These are phyloP conservation scores for Myotis vivesi DNA, from an alignment of 2,797 vertebrate genomes.

Conservation along the genomic window DNA sequence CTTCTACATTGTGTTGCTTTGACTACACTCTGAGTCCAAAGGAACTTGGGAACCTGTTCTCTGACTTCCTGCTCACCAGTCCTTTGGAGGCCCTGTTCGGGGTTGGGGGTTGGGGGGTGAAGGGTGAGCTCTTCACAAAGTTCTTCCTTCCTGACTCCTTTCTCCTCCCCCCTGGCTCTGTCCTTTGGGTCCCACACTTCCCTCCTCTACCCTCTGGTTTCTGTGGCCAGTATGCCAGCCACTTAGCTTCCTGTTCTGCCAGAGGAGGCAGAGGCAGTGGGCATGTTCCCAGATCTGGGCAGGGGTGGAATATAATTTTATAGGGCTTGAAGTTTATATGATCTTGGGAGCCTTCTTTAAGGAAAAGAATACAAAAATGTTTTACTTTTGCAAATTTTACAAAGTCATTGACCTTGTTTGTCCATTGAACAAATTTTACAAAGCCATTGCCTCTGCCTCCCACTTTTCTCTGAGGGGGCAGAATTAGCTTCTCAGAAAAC, in stretches of 20 bases:
- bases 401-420: not conserved
- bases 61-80: not conserved
- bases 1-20: fast-evolving
- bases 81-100: not conserved
- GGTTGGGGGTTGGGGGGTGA: no score
- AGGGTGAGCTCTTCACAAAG: not conserved
- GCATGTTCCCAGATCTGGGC: not conserved
- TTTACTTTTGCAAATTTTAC: not conserved
- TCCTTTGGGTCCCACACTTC: no score
- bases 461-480: not conserved
- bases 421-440: not conserved
- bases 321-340: not conserved
- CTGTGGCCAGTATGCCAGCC: not conserved
- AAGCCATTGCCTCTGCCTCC: no score
- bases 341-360: not conserved
- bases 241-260: not conserved
- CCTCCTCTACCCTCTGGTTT: not conserved
- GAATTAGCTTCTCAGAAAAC: not conserved
- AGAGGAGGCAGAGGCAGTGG: not conserved
- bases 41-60: not conserved
- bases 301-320: not conserved
- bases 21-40: not conserved
- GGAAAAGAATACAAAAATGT: not conserved
- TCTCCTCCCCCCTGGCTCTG: not conserved
- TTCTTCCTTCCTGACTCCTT: not conserved